Evolutionary conservation across 1,140 invertebrate species (phyloP), one percentile per base, ranked within the genome.

Genomic region (Dendroctonus ponderosae): DNA sequence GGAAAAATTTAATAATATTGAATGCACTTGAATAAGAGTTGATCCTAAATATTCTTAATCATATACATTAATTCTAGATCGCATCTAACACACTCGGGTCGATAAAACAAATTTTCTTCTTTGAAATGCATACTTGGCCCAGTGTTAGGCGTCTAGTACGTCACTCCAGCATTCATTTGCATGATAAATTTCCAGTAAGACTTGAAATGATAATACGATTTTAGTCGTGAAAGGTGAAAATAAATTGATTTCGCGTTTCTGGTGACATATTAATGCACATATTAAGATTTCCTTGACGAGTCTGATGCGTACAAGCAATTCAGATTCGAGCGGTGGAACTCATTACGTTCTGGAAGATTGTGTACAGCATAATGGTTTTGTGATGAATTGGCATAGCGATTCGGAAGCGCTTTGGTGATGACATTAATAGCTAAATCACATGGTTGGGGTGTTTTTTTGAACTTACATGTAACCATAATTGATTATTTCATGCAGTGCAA

Each of bases 191-290:
- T 71, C 72, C 64, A 70, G 60, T 57, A 71, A 66, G 71, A 72
- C 70, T 71, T 54, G 69, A 71, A 74, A 70, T 75, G 71, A 77
- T 76, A 76, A 77, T 77, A 71, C 72, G 75, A 76, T 76, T 74
- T 76, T 70, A 67, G 59, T 49, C 62, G 50, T 75, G 73, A 74
- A 77, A 76, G 74, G 74, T 75, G 74, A 66, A 75, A 75, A 77
- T 77, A 77, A 77, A 77, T 77, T 77, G 76, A 77, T 77, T 77
- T 76, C 72, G 71, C 75, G 72, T 73, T 76, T 71, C 75, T 70
- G 72, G 75, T 76, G 76, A 77, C 76, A 77, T 77, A 77, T 77
- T 77, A 77, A 77, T 77, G 76, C 76, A 76, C 71, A 72, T 74
- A 77, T 77, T 77, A 76, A 77, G 74, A 73, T 76, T 72, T 72